phyloP scores from a whole-genome alignment of 2,888 invertebrate species.

The Pammene aurita region DNA sequence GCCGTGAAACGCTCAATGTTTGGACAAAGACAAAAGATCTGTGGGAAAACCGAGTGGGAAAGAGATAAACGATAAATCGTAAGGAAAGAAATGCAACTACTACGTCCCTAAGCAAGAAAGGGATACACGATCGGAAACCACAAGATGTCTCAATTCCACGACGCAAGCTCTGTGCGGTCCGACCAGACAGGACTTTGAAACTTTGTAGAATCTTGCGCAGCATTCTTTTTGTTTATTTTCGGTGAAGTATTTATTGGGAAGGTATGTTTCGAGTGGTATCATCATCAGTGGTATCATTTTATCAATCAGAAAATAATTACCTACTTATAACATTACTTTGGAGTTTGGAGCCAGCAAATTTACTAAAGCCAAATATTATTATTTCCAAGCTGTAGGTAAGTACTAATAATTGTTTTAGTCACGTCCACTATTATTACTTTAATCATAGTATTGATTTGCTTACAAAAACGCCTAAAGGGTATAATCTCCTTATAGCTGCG shows the following conservation, averaged over 20 bases:
- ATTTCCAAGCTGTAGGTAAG: no score
- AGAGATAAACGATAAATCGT: slow-evolving; percentile 69
- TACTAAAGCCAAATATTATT: no score
- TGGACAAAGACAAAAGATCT: slow-evolving; percentile 79
- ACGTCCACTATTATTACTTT: neutral
- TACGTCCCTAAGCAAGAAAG: slow-evolving; percentile 62
- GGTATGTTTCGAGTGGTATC: slow-evolving; percentile 23
- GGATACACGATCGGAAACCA: slow-evolving; percentile 80
- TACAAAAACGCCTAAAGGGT: neutral
- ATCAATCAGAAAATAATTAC: slow-evolving; percentile 18
- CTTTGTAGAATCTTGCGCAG: slow-evolving; percentile 67
- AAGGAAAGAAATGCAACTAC: slow-evolving; percentile 73
- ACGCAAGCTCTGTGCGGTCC: slow-evolving; percentile 80
- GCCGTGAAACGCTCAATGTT: slow-evolving; percentile 74
- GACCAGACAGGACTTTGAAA: slow-evolving; percentile 66
- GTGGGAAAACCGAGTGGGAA: slow-evolving; percentile 73
- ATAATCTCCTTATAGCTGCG: slow-evolving; percentile 34
- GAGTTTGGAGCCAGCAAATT: no score
- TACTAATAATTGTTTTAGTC: neutral
- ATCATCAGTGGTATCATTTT: slow-evolving; percentile 24
- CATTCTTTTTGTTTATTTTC: slow-evolving; percentile 64
- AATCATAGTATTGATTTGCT: neutral
- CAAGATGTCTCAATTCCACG: slow-evolving; percentile 84
- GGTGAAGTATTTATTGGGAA: slow-evolving; percentile 39
- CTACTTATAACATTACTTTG: neutral